Evolutionary conservation across 2,797 vertebrate species (phyloP).

Genomic region (Muscicapa striata): DNA sequence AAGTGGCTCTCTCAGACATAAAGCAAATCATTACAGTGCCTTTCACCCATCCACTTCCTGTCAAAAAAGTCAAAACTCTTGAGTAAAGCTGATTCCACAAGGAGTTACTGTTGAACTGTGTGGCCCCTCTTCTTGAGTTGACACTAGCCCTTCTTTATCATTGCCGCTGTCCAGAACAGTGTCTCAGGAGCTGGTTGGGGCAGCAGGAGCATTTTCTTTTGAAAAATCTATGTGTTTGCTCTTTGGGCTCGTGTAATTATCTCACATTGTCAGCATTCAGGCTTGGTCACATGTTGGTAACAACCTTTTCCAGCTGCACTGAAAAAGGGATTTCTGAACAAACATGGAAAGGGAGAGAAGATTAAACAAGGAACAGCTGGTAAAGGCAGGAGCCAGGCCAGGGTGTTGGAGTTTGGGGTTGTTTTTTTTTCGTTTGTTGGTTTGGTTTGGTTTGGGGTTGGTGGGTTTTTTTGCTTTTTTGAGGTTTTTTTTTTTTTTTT

Average conservation of each 20-base stretch:
- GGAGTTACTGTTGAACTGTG: conserved; percentile 6
- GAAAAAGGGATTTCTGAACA: conserved; percentile 18
- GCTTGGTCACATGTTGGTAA: not conserved
- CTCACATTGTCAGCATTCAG: not conserved
- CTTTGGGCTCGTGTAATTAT: not conserved
- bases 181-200: not conserved
- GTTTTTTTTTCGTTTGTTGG: no score
- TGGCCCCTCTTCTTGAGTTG: not conserved
- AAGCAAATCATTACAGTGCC: not conserved
- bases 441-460: no score
- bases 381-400: not conserved
- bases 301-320: conserved; percentile 17
- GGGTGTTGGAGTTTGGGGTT: not conserved
- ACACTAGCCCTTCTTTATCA: not conserved
- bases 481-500: no score
- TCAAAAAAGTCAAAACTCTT: not conserved
- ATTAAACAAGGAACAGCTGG: not conserved
- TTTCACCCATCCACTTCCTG: not conserved
- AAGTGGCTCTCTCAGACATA: not conserved
- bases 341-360: not conserved
- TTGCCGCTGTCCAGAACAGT: not conserved
- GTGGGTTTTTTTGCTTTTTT: no score
- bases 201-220: not conserved
- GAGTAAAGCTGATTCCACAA: not conserved
- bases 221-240: conserved; percentile 12